Base-by-base conservation (phyloP, 1,140 invertebrate genomes). In the Calosoma granatense region DNA sequence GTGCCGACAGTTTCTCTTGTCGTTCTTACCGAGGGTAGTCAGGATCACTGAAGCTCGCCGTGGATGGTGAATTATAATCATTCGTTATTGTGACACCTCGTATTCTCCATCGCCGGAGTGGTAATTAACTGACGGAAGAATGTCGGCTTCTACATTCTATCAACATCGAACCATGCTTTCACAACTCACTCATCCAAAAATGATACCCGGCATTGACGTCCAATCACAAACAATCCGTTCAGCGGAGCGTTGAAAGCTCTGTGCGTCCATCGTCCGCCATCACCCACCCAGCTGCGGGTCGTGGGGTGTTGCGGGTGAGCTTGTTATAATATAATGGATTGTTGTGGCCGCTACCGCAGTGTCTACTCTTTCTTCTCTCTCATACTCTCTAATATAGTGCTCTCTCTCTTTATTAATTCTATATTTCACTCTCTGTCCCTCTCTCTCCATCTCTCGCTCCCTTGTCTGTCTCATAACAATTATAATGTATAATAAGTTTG, bases 51-150 rank as follows among this genome's bases (percentile, higher is more conserved):
- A n/a, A 17, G 4, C 41, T 17, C 17, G 41, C 3, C 41, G 41
- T 47, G 41, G 41, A 47, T 11, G 41, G 41, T 47, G 53, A 53
- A 22, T 54, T 53, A 58, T 54, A 54, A 58, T 41, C 53, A 53
- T 58, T 58, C 57, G 53, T 53, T 53, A 58, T 41, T 58, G 53
- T 55, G 51, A 15, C 53, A 58, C 52, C 36, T 54, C 43, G 53
- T 54, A 47, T 54, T 22, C 57, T 60, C 47, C 15, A 56, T 54
- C 56, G 30, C 54, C 59, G 22, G 41, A 57, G 55, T 43, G 19
- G 53, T 60, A 62, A 62, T 62, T 62, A 62, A 60, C 61, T 62
- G 59, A 56, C 60, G 58, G 55, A 60, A 54, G 58, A 63, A 61
- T 61, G 57, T 56, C 59, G 60, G 60, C 61, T 47, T 47, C 55